phyloP scores from a whole-genome alignment of 2,113 vertebrate species.

The Callithrix jacchus region DNA sequence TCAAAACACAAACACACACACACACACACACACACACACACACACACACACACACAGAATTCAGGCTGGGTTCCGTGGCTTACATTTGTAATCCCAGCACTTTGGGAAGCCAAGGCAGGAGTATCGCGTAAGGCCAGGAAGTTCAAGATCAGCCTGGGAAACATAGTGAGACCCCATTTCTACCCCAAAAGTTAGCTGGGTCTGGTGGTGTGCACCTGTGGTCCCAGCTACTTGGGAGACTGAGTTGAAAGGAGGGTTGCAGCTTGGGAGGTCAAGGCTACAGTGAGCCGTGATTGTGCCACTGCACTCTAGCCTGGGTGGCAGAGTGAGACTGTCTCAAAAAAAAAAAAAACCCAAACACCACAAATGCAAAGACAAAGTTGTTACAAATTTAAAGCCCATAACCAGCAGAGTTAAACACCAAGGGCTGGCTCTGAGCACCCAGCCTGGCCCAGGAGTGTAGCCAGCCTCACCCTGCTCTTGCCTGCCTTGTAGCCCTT shows the following conservation, averaged over 20 bases:
- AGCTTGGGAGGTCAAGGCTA: too few relatives aligned
- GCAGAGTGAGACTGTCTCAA: background rate
- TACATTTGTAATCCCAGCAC: too few relatives aligned
- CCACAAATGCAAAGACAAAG: background rate
- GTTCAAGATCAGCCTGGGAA: background rate
- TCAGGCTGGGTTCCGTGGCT: too few relatives aligned
- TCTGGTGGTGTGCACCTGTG: too few relatives aligned
- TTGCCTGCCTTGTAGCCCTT: background rate
- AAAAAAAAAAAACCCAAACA: background rate
- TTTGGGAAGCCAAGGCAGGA: too few relatives aligned
- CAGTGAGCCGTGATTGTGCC: background rate
- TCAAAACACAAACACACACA: too few relatives aligned
- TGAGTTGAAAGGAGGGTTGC: background rate
- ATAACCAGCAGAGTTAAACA: background rate
- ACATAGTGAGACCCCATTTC: background rate
- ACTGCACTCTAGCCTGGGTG: background rate
- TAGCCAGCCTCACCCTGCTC: background rate
- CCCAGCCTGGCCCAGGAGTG: fast-evolving
- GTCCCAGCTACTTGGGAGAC: background rate
- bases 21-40: too few relatives aligned
- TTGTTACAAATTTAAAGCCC: background rate
- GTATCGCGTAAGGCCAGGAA: too few relatives aligned
- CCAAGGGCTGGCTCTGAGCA: fast-evolving
- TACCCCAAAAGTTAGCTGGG: too few relatives aligned
- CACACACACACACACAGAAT: too few relatives aligned